A percentile compares a stretch with the other conserved stretches of the same genome.
phyloP scores from a whole-genome alignment of 2,113 vertebrate species.

The Dissostichus mawsoni region DNA sequence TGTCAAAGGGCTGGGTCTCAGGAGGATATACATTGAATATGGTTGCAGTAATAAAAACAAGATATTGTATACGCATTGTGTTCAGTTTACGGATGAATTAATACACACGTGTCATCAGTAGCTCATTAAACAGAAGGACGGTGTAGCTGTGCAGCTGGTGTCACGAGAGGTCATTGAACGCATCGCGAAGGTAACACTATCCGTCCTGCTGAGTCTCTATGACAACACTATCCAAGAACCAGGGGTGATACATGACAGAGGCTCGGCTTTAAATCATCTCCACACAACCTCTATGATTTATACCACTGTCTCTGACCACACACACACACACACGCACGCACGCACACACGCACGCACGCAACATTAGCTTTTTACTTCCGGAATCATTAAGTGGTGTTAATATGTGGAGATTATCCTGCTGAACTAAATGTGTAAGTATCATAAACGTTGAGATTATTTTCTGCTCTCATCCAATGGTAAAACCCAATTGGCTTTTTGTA shows the following conservation, averaged over 20 bases:
- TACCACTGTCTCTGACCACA: neutral
- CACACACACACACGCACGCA: neutral
- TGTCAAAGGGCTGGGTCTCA: no score
- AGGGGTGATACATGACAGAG: slow-evolving; percentile 35
- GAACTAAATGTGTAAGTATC: no score
- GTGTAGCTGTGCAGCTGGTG: slow-evolving; percentile 13
- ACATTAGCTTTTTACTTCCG: no score
- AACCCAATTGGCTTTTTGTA: no score
- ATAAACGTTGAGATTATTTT: no score
- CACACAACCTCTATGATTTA: neutral
- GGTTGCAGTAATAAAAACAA: no score
- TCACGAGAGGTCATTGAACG: slow-evolving; percentile 27
- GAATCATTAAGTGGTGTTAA: no score
- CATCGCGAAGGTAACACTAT: slow-evolving; percentile 62
- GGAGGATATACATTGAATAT: no score
- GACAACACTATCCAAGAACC: slow-evolving; percentile 62
- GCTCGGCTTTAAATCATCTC: slow-evolving; percentile 54
- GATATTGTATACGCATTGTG: neutral
- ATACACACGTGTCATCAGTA: slow-evolving; percentile 18
- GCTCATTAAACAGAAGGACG: slow-evolving; percentile 28
- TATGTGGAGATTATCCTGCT: no score
- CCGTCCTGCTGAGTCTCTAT: slow-evolving; percentile 34
- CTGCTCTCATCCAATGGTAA: no score
- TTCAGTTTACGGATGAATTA: slow-evolving; percentile 20
- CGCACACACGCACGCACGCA: no score